phyloP scores from a whole-genome alignment of 2,797 vertebrate species.

The Enteromius unitaeniatus region DNA sequence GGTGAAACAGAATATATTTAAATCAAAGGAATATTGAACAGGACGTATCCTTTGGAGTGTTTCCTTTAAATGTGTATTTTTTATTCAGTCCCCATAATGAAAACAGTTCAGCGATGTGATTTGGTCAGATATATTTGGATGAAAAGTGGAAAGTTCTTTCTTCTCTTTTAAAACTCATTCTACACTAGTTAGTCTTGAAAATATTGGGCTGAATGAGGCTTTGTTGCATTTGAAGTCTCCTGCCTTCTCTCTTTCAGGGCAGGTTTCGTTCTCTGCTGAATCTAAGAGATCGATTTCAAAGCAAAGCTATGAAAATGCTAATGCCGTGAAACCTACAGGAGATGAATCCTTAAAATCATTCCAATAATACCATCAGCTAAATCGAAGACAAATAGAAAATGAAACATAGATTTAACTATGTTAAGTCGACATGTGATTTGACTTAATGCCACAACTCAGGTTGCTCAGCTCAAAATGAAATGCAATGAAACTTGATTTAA shows the following conservation, averaged over 20 bases:
- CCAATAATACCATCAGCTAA: neutral
- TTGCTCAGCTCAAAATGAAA: neutral
- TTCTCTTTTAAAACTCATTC: neutral
- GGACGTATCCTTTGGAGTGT: conserved; percentile 15
- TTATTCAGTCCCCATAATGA: neutral
- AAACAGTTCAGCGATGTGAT: neutral
- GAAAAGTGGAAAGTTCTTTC: conserved; percentile 27
- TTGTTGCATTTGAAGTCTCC: conserved; percentile 25
- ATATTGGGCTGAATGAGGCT: conserved; percentile 6
- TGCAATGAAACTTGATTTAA: conserved; percentile 9
- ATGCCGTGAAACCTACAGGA: conserved; percentile 1
- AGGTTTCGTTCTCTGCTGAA: conserved; percentile 21
- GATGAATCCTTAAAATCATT: conserved; percentile 24
- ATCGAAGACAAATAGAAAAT: conserved; percentile 10
- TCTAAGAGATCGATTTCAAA: conserved; percentile 45
- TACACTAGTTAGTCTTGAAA: conserved; percentile 14
- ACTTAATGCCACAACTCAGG: neutral
- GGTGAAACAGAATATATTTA: conserved; percentile 10
- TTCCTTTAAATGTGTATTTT: conserved; percentile 28
- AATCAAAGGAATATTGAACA: conserved; percentile 21
- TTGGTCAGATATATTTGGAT: conserved; percentile 28
- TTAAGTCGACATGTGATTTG: neutral
- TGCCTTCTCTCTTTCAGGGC: conserved; percentile 18
- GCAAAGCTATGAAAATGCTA: conserved; percentile 43
- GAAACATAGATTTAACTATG: neutral